A percentile compares a stretch with the other conserved stretches of the same genome.
Conservation (phyloP, 2,888 invertebrate species). For the Cybosia mesomella region DNA sequence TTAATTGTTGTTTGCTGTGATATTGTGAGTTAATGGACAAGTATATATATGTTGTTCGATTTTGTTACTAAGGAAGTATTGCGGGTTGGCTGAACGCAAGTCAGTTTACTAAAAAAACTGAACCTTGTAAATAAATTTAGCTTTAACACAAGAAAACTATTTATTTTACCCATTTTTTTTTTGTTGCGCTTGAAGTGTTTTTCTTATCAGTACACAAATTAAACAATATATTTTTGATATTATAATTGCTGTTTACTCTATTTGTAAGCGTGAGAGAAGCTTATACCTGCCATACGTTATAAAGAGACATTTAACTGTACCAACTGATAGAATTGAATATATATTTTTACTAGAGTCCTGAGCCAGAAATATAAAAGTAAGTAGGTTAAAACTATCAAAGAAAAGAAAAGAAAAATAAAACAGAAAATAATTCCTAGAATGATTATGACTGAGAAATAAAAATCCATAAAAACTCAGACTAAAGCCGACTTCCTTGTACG, state of each 20-base stretch:
- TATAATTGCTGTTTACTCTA: not conserved
- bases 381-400: not conserved
- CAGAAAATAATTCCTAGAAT: not conserved
- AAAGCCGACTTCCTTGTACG: slow-evolving; percentile 72
- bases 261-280: not conserved
- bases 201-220: not conserved
- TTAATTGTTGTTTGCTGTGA: slow-evolving; percentile 86
- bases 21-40: slow-evolving; percentile 85
- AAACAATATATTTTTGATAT: not conserved
- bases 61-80: slow-evolving; percentile 70
- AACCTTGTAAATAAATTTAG: slow-evolving; percentile 83
- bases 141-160: slow-evolving; percentile 50
- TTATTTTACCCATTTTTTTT: slow-evolving; percentile 25
- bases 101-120: slow-evolving; percentile 64
- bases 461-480: slow-evolving; percentile 47
- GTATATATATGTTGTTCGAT: slow-evolving; percentile 70
- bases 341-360: not conserved
- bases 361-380: not conserved
- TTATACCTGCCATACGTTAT: not conserved
- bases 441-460: not conserved
- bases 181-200: not conserved
- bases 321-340: not conserved
- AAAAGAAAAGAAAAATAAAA: not conserved
- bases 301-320: too few species aligned
- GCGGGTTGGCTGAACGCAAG: slow-evolving; percentile 59